Percentiles rank a stretch among this genome's conserved stretches.
These are phyloP conservation scores for Drosophila buzzatii DNA, from an alignment of 2,888 invertebrate genomes.

Conservation along the genomic window DNA sequence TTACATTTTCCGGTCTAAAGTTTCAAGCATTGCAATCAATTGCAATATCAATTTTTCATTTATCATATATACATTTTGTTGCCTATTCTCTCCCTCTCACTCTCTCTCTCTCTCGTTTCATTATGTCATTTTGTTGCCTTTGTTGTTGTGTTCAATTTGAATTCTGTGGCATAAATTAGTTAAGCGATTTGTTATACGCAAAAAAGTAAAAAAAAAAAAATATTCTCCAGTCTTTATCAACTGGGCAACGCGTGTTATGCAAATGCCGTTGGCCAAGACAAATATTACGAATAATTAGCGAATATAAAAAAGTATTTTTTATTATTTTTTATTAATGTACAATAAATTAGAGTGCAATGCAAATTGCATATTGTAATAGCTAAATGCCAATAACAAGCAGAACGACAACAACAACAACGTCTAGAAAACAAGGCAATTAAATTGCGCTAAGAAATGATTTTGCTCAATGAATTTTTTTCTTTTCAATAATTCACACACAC, in stretches of 20 bases:
- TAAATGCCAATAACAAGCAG: constrained; percentile 23
- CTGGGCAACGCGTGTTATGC: constrained; percentile 66
- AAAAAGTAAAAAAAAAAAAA: constrained; percentile 35
- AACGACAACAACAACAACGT: constrained; percentile 19
- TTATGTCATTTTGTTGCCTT: constrained; percentile 31
- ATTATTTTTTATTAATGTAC: constrained; percentile 31
- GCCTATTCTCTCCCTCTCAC: neutral
- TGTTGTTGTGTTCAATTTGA: constrained; percentile 26
- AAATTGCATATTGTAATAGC: constrained; percentile 51
- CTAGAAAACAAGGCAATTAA: constrained; percentile 58
- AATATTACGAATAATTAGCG: constrained; percentile 74
- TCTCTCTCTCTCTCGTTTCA: constrained; percentile 15
- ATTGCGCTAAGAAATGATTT: constrained; percentile 41
- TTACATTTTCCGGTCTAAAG: constrained; percentile 67
- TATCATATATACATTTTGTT: constrained; percentile 3
- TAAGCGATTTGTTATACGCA: constrained; percentile 43
- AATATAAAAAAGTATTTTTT: constrained; percentile 51
- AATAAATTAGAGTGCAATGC: constrained; percentile 75
- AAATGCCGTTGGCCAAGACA: constrained; percentile 57
- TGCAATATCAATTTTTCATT: constrained; percentile 54
- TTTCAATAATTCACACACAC: constrained; percentile 34
- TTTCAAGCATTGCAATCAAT: constrained; percentile 46
- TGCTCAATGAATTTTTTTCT: constrained; percentile 62
- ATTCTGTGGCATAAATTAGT: constrained; percentile 56
- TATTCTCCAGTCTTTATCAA: constrained; percentile 60